Percentiles rank a stretch among this genome's conserved stretches.
Evolutionary conservation across 2,888 invertebrate species (phyloP).

Genomic region (Muscina levida): DNA sequence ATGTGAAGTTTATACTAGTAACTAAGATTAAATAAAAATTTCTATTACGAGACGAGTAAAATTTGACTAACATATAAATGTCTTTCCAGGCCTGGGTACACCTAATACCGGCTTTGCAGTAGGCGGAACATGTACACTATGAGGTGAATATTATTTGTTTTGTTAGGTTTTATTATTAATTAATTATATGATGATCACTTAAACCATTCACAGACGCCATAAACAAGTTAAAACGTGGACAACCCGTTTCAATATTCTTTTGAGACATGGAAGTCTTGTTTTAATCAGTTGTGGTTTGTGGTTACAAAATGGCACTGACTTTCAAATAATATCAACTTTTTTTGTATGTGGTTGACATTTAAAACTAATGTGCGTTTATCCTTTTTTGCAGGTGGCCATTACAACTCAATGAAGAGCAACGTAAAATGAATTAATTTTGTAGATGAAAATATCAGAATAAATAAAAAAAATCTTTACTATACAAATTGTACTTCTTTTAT

Average conservation of each 20-base stretch:
- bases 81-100: too few relatives aligned
- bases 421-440: too few relatives aligned
- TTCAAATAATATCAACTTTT: conserved; percentile 3
- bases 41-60: too few relatives aligned
- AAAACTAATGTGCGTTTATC: not conserved
- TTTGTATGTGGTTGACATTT: not conserved
- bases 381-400: too few relatives aligned
- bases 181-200: conserved; percentile 73
- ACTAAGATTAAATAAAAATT: too few relatives aligned
- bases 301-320: conserved; percentile 77
- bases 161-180: too few relatives aligned
- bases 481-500: not conserved
- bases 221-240: conserved; percentile 71
- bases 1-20: conserved; percentile 69
- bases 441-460: not conserved
- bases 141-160: too few relatives aligned
- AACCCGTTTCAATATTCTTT: conserved; percentile 77
- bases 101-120: too few relatives aligned
- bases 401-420: too few relatives aligned
- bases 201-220: conserved; percentile 78
- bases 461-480: conserved; percentile 6
- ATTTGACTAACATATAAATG: too few relatives aligned
- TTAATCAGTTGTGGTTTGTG: conserved; percentile 73
- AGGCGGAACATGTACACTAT: too few relatives aligned
- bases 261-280: conserved; percentile 73